Evolutionary conservation across 2,113 vertebrate species (phyloP).

Genomic region (Archocentrus centrarchus): DNA sequence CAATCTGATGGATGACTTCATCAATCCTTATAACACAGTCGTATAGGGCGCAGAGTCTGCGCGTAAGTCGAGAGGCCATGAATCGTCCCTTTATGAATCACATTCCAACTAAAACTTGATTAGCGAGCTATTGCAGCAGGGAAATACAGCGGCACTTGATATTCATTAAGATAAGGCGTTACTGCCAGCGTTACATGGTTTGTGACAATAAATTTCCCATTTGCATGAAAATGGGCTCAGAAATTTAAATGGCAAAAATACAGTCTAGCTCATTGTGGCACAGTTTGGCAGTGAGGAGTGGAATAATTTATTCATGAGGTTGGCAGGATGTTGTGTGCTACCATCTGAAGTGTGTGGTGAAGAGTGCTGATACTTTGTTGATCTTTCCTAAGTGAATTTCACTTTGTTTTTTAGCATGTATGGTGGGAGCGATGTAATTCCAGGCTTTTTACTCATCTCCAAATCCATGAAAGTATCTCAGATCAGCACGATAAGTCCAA

Average conservation of each 20-base stretch:
- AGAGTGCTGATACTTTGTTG: constrained; percentile 3
- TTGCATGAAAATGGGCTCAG: constrained; percentile 62
- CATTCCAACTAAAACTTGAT: constrained; percentile 75
- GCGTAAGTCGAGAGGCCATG: constrained; percentile 63
- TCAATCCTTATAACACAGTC: constrained; percentile 65
- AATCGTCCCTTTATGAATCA: constrained; percentile 76
- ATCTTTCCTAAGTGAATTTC: constrained; percentile 13
- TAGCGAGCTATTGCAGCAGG: constrained; percentile 64
- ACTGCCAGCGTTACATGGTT: constrained; percentile 56
- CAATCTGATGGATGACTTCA: constrained; percentile 79
- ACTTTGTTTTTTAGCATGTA: background rate
- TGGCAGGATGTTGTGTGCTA: constrained; percentile 33
- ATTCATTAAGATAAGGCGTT: constrained; percentile 69
- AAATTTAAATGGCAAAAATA: constrained; percentile 60
- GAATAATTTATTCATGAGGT: constrained; percentile 58
- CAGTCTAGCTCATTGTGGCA: constrained; percentile 48
- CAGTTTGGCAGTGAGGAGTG: constrained; percentile 40
- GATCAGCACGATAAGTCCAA: constrained; percentile 2
- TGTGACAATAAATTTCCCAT: constrained; percentile 70
- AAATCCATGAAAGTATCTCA: constrained; percentile 1
- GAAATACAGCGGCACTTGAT: constrained; percentile 68
- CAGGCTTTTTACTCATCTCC: background rate
- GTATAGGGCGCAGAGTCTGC: constrained; percentile 33
- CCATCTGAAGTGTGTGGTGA: constrained; percentile 56
- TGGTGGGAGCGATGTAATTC: background rate